A percentile compares a stretch with the other conserved stretches of the same genome.
These are phyloP conservation scores for Lepidothrix coronata DNA, from an alignment of 2,113 vertebrate genomes.

Conservation along the genomic window DNA sequence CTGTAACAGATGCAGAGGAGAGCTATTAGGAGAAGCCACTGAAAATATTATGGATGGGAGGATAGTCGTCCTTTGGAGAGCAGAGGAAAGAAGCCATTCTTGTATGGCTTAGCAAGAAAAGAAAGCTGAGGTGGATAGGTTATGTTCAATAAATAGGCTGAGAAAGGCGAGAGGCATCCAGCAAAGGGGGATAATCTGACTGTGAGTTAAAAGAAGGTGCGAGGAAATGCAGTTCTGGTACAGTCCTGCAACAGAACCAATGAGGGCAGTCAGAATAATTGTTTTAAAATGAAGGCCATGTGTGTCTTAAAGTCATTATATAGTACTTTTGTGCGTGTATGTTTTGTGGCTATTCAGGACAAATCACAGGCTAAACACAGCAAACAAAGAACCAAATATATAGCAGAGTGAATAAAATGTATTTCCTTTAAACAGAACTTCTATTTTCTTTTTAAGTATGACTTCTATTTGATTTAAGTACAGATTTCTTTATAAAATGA, in stretches of 20 bases:
- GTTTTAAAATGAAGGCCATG: background rate
- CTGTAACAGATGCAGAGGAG: background rate
- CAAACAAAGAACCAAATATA: background rate
- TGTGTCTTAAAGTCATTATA: background rate
- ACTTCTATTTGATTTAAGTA: background rate
- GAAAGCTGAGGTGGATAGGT: background rate
- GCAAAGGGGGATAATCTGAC: background rate
- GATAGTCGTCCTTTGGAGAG: background rate
- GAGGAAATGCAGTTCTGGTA: background rate
- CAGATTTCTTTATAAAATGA: background rate
- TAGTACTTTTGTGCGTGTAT: background rate
- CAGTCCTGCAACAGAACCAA: background rate
- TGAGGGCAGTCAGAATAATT: background rate
- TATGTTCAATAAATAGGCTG: background rate
- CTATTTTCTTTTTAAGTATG: background rate
- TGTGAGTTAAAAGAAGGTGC: background rate
- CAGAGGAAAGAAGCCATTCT: background rate
- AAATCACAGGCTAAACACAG: background rate
- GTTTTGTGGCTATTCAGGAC: background rate
- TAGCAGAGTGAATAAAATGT: background rate
- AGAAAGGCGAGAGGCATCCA: background rate
- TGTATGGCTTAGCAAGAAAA: background rate
- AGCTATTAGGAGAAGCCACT: slow-evolving; percentile 1
- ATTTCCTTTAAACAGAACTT: background rate
- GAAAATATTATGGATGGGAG: background rate